Conservation (phyloP, 1,140 invertebrate genomes). For the Conus betulinus region DNA sequence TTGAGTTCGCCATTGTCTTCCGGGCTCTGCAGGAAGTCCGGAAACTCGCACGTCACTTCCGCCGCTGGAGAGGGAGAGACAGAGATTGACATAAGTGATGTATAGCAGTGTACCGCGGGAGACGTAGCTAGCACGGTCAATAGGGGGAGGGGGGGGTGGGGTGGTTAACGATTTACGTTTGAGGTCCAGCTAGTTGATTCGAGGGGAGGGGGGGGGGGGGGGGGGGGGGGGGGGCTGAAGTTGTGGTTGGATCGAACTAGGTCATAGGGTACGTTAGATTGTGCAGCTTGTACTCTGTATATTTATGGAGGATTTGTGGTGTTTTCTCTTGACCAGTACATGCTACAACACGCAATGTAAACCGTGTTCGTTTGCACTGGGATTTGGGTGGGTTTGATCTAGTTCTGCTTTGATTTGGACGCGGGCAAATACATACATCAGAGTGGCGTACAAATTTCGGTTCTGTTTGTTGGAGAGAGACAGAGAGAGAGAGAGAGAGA, state of each 20-base stretch:
- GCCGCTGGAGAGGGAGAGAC: constrained; percentile 26
- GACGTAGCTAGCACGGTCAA: too few relatives aligned
- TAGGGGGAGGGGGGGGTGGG: not conserved
- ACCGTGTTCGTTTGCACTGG: too few relatives aligned
- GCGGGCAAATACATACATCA: not conserved
- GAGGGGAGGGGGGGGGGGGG: not conserved
- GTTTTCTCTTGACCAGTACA: too few relatives aligned
- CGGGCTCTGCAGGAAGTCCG: constrained; percentile 57
- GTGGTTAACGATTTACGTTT: not conserved
- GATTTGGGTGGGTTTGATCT: too few relatives aligned
- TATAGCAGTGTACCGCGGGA: too few relatives aligned
- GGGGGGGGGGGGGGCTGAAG: not conserved
- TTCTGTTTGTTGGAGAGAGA: too few relatives aligned
- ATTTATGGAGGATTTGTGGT: too few relatives aligned
- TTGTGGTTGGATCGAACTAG: not conserved
- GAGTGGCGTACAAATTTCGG: not conserved
- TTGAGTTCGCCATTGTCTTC: constrained; percentile 44
- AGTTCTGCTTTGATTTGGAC: not conserved
- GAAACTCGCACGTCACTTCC: constrained; percentile 53
- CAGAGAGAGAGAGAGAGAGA: too few relatives aligned
- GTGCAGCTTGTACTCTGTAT: not conserved
- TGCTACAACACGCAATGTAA: too few relatives aligned
- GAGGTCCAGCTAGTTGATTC: too few relatives aligned
- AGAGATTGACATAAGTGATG: not conserved
- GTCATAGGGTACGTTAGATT: not conserved